Evolutionary conservation across 1,140 invertebrate genomes (phyloP).

Genomic region (Heliconius congener): DNA sequence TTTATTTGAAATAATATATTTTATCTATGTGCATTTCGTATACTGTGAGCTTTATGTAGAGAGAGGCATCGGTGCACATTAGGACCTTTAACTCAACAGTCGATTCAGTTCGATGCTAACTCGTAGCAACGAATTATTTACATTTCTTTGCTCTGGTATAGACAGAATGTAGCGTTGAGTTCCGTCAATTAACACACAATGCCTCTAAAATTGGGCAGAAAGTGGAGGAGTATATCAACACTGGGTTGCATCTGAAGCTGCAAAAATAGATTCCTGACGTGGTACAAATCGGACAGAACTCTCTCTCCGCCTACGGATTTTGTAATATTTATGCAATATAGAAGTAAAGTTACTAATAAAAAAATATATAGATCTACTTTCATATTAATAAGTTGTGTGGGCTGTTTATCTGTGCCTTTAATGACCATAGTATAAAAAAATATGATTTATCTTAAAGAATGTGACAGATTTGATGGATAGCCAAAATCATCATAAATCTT

Average conservation of each 20-base stretch:
- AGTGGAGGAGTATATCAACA: too few species aligned
- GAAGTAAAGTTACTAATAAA: not conserved
- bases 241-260: too few species aligned
- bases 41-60: not conserved
- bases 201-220: too few species aligned
- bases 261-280: too few species aligned
- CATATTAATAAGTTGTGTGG: not conserved
- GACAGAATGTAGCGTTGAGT: too few species aligned
- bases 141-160: too few species aligned
- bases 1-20: not conserved
- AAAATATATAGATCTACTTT: not conserved
- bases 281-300: too few species aligned
- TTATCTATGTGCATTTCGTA: not conserved
- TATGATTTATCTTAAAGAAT: constrained; percentile 2
- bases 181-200: too few species aligned
- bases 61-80: not conserved
- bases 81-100: too few species aligned
- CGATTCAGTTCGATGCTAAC: too few species aligned
- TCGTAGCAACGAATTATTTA: too few species aligned
- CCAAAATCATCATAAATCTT: not conserved
- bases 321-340: not conserved
- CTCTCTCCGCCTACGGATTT: not conserved
- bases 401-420: constrained; percentile 1
- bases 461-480: constrained; percentile 7
- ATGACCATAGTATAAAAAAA: not conserved